Percentiles rank a stretch among this genome's conserved stretches.
Conservation (phyloP, 2,888 invertebrate species). For the Archips xylosteana region DNA sequence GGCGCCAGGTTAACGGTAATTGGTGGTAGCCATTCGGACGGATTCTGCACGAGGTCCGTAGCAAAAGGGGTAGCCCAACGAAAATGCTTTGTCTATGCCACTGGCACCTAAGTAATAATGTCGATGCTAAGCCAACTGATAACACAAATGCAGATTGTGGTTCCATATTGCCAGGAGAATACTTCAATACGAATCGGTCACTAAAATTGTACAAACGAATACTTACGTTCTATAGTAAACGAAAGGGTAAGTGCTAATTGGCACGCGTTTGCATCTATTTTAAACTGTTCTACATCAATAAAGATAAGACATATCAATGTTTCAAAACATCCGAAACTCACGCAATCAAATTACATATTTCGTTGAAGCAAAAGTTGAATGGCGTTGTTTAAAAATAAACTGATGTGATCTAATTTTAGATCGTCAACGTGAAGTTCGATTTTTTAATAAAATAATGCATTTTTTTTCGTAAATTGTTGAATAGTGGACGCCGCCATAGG, state of each 20-base stretch:
- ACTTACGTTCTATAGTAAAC: conserved; percentile 3
- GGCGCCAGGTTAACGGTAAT: too few relatives aligned
- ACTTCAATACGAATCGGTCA: too few relatives aligned
- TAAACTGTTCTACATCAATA: conserved; percentile 12
- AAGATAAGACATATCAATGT: background rate
- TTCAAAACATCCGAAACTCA: conserved; percentile 5
- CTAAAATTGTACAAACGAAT: background rate
- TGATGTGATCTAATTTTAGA: conserved; percentile 11
- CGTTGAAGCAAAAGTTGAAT: conserved; percentile 3
- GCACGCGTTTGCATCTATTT: conserved; percentile 11
- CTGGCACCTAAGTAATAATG: too few relatives aligned
- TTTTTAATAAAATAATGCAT: background rate
- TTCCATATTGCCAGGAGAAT: too few relatives aligned
- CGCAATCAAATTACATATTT: conserved; percentile 11
- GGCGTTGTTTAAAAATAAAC: conserved; percentile 15
- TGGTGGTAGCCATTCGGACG: too few relatives aligned
- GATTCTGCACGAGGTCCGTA: too few relatives aligned
- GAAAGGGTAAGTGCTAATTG: conserved; percentile 23
- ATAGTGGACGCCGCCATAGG: too few relatives aligned
- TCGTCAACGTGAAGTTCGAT: background rate
- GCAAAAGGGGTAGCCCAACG: too few relatives aligned
- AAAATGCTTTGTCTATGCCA: too few relatives aligned
- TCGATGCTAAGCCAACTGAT: too few relatives aligned
- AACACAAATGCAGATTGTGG: too few relatives aligned
- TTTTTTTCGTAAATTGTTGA: too few relatives aligned